phyloP scores from a whole-genome alignment of 2,797 vertebrate species.

The Syngnathus acus region DNA sequence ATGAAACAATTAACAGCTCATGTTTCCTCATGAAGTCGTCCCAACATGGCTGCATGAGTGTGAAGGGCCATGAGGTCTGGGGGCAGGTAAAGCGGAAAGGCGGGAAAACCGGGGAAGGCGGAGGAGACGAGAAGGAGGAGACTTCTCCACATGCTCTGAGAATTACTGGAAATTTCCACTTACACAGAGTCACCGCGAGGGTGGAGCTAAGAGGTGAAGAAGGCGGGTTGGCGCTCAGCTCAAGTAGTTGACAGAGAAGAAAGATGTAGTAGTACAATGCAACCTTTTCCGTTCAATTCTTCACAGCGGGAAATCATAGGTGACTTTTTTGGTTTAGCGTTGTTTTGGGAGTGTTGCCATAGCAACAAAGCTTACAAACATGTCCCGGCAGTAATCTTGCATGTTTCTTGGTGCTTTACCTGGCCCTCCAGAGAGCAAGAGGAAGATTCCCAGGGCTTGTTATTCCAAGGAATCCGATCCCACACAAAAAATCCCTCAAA shows the following conservation, averaged over 20 bases:
- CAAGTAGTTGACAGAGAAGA: not conserved
- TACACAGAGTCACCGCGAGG: conserved; percentile 49
- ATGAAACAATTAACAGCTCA: not conserved
- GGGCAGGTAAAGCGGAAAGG: conserved; percentile 63
- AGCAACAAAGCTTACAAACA: not conserved
- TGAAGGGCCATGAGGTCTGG: conserved; percentile 19
- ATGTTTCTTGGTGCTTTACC: not conserved
- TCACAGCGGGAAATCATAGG: not conserved
- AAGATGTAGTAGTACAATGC: not conserved
- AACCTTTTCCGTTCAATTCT: not conserved
- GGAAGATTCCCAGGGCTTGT: not conserved
- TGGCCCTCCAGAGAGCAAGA: not conserved
- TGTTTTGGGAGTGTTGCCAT: not conserved
- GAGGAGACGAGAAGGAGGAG: conserved; percentile 52
- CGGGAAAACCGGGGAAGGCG: conserved; percentile 37
- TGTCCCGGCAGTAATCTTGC: not conserved
- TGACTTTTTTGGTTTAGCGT: not conserved
- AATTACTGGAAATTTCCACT: conserved; percentile 79
- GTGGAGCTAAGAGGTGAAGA: conserved; percentile 58
- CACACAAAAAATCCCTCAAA: not conserved
- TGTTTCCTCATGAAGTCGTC: not conserved
- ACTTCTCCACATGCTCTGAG: conserved; percentile 45
- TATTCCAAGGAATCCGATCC: not conserved
- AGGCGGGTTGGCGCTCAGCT: conserved; percentile 10
- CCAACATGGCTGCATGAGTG: conserved; percentile 34